Evolutionary conservation across 2,888 invertebrate species (phyloP), one percentile per base, ranked within the genome.

Genomic region (Toxonevra muliebris): DNA sequence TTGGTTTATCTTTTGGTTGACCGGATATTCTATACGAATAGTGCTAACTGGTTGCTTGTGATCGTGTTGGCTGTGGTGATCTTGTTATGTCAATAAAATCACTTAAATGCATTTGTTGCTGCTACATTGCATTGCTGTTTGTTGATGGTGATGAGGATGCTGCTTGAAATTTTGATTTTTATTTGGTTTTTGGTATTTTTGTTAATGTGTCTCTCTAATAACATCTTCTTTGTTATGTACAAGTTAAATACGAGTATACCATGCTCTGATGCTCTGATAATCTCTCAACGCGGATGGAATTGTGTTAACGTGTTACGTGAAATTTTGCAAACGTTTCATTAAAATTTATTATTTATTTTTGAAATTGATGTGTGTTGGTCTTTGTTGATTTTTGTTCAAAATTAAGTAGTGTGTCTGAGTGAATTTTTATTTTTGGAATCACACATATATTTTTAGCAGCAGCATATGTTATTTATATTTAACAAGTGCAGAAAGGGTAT

Each of bases 41-140:
- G n/a, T 52, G n/a, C 9, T 20, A 13, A 30, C 61, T 30, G 40
- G 52, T 45, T 43, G 50, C 30, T 30, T 30, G 30, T 30, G 30
- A 30, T 30, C 30, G 30, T 30, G 30, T 30, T 30, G 30, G 30
- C 4, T 7, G 41, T 15, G 11, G 54, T 54, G 68, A 61, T 68
- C 64, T 64, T 48, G 63, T 68, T 68, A 57, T 61, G 60, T 61
- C 68, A 64, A 68, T 68, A 67, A 58, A 17, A 45, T 41, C 52
- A 15, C 41, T 42, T 12, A 20, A n/a, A 53, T 19, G 57, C 57
- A 57, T 57, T 57, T 57, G 57, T 57, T 20, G 5, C n/a, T 4
- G 2, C 8, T 4, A 48, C n/a, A 15, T 48, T 4, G 50, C 50
- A 13, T 48, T 2, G 15, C 13, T 48, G 13, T n/a, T 48, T 30